Conservation (phyloP, 2,888 invertebrate genomes). For the Sesamia inferens region DNA sequence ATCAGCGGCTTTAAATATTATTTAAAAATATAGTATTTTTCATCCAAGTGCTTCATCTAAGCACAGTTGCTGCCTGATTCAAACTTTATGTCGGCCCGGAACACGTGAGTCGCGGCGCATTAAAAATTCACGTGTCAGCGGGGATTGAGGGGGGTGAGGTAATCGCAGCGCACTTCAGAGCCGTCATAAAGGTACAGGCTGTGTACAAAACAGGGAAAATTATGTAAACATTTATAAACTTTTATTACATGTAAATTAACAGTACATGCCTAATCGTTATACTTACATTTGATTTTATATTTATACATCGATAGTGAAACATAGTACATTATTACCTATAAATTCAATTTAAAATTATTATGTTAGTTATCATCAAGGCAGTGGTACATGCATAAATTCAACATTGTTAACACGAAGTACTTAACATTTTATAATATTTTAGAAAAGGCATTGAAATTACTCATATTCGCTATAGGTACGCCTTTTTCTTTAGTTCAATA, state of each 20-base stretch:
- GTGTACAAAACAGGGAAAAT: slow-evolving; percentile 25
- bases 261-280: slow-evolving; percentile 60
- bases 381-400: slow-evolving; percentile 81
- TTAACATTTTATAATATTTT: slow-evolving; percentile 71
- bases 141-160: background rate
- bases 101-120: background rate
- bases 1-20: slow-evolving; percentile 65
- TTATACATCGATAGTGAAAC: slow-evolving; percentile 74
- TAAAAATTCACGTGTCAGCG: background rate
- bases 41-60: slow-evolving; percentile 23
- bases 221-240: slow-evolving; percentile 55
- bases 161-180: background rate
- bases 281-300: slow-evolving; percentile 68
- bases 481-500: slow-evolving; percentile 60
- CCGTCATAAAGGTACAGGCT: background rate
- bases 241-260: slow-evolving; percentile 63
- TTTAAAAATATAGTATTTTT: slow-evolving; percentile 60
- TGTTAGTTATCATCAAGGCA: slow-evolving; percentile 84
- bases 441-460: slow-evolving; percentile 68
- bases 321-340: slow-evolving; percentile 74
- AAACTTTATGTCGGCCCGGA: background rate
- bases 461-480: slow-evolving; percentile 52
- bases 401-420: slow-evolving; percentile 72
- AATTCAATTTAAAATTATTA: slow-evolving; percentile 74
- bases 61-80: slow-evolving; percentile 10